phyloP scores from a whole-genome alignment of 2,797 vertebrate species.

The Megalops cyprinoides region DNA sequence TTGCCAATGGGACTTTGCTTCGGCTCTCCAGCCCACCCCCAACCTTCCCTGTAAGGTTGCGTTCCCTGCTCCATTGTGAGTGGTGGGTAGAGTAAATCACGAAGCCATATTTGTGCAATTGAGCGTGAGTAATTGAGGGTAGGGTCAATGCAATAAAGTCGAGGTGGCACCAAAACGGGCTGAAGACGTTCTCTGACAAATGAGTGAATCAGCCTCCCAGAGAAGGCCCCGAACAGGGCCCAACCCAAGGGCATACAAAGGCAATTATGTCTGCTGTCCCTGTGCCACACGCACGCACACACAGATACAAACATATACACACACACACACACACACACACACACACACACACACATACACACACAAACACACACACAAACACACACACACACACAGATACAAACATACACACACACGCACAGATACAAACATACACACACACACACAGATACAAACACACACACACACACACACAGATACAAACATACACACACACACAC shows the following conservation, averaged over 20 bases:
- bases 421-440: not conserved
- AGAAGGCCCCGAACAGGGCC: not conserved
- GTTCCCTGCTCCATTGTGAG: too few relatives aligned
- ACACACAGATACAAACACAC: not conserved
- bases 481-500: conserved; percentile 5
- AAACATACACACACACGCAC: too few relatives aligned
- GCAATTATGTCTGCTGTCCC: not conserved
- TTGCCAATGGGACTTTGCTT: too few relatives aligned
- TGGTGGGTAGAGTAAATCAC: too few relatives aligned
- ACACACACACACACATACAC: conserved; percentile 2
- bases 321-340: not conserved
- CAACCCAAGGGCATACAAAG: not conserved
- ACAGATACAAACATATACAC: not conserved
- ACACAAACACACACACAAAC: conserved; percentile 5
- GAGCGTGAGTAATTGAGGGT: too few relatives aligned
- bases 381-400: too few relatives aligned
- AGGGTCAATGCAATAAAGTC: not conserved
- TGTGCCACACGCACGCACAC: not conserved
- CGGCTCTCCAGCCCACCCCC: too few relatives aligned
- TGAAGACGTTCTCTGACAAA: too few relatives aligned
- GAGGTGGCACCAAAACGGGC: too few relatives aligned
- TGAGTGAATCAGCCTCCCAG: not conserved
- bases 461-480: conserved; percentile 2
- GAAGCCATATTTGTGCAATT: too few relatives aligned
- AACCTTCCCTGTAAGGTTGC: too few relatives aligned